Evolutionary conservation across 1,140 invertebrate genomes (phyloP).

Genomic region (Hycleus cichorii): DNA sequence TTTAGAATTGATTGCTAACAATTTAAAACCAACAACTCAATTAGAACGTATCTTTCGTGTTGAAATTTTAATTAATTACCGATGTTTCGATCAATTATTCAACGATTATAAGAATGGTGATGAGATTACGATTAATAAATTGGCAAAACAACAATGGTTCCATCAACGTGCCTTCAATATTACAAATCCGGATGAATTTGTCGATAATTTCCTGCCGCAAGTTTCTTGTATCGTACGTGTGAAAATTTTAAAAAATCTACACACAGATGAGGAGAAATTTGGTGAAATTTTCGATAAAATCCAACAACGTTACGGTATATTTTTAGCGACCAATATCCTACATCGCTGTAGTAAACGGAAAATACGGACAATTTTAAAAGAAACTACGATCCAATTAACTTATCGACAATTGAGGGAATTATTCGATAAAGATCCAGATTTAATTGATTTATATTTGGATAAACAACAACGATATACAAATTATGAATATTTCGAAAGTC

Average conservation of each 20-base stretch:
- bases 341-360: not conserved
- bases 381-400: not conserved
- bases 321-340: not conserved
- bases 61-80: conserved; percentile 3
- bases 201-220: not conserved
- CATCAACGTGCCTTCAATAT: not conserved
- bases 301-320: conserved; percentile 1
- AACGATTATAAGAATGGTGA: conserved; percentile 2
- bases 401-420: not conserved
- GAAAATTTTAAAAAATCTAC: conserved; percentile 1
- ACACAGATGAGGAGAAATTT: not conserved
- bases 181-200: not conserved
- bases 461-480: not conserved
- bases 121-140: conserved; percentile 1
- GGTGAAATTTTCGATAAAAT: conserved; percentile 3
- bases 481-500: not conserved
- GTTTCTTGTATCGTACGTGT: not conserved
- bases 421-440: conserved; percentile 1
- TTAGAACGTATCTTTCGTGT: conserved; percentile 5
- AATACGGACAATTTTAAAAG: not conserved
- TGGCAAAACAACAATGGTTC: conserved; percentile 3
- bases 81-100: not conserved
- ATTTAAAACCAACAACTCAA: not conserved
- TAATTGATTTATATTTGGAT: not conserved
- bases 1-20: not conserved